phyloP scores from a whole-genome alignment of 2,888 invertebrate species.

The Scaeva pyrastri region DNA sequence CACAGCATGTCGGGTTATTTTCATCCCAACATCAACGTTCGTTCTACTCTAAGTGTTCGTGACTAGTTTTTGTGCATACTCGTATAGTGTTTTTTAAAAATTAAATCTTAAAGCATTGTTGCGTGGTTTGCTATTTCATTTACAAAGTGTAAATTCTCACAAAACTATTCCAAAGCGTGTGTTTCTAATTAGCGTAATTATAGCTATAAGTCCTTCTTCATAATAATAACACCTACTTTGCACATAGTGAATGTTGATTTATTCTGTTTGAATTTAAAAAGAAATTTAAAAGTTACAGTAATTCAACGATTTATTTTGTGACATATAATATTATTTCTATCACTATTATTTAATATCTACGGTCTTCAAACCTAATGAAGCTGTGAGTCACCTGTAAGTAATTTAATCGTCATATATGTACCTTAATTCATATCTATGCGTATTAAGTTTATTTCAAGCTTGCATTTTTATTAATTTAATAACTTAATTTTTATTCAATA shows the following conservation, averaged over 20 bases:
- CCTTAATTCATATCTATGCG: too few relatives aligned
- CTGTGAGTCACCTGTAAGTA: not conserved
- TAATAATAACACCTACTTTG: not conserved
- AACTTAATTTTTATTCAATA: not conserved
- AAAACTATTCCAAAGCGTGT: slow-evolving; percentile 13
- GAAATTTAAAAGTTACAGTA: not conserved
- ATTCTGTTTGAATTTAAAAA: not conserved
- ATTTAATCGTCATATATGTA: not conserved
- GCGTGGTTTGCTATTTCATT: slow-evolving; percentile 9
- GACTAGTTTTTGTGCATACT: not conserved
- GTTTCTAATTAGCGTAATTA: slow-evolving; percentile 17
- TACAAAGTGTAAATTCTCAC: slow-evolving; percentile 21
- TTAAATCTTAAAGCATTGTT: not conserved
- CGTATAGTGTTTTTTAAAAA: not conserved
- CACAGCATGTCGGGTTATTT: slow-evolving; percentile 18
- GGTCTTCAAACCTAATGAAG: not conserved
- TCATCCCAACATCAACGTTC: slow-evolving; percentile 12
- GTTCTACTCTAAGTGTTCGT: slow-evolving; percentile 9
- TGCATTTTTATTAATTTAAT: not conserved
- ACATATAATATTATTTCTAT: too few relatives aligned
- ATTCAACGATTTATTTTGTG: not conserved
- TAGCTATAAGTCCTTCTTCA: slow-evolving; percentile 3
- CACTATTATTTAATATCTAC: not conserved
- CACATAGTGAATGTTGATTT: not conserved
- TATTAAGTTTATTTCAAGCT: not conserved